Conservation (phyloP, 1,140 invertebrate species). For the Papilio helenus region DNA sequence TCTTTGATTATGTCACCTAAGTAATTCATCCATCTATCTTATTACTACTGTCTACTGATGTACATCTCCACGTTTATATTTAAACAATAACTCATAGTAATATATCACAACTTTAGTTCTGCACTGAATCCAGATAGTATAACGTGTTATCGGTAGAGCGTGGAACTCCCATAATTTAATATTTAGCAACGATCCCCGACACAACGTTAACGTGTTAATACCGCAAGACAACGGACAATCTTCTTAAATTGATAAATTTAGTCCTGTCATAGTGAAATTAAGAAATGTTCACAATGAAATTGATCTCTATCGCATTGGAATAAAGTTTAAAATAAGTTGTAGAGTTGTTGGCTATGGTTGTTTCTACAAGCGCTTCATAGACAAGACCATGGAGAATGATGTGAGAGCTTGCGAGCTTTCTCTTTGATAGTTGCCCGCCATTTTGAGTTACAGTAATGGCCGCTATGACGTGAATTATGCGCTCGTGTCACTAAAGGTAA, state of each 20-base stretch:
- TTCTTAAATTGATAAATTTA: constrained; percentile 80
- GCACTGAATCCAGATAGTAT: constrained; percentile 44
- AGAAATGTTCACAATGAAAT: constrained; percentile 49
- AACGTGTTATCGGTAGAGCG: constrained; percentile 48
- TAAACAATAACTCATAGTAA: neutral
- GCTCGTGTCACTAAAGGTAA: constrained; percentile 71
- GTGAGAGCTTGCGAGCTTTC: constrained; percentile 79
- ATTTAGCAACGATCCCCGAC: constrained; percentile 64
- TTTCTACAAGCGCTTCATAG: constrained; percentile 65
- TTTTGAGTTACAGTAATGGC: constrained; percentile 81
- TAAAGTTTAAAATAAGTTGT: constrained; percentile 43
- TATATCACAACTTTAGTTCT: neutral
- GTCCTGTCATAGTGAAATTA: constrained; percentile 64
- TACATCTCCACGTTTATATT: neutral
- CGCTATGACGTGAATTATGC: constrained; percentile 76
- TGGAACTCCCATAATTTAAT: constrained; percentile 66
- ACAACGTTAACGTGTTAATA: constrained; percentile 78
- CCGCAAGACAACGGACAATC: constrained; percentile 73
- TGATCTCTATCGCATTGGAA: constrained; percentile 38
- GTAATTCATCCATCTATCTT: too few species aligned
- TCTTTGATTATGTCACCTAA: too few species aligned
- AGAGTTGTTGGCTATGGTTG: constrained; percentile 49
- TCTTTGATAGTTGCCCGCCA: constrained; percentile 80
- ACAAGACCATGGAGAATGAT: constrained; percentile 79
- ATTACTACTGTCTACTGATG: too few species aligned